phyloP scores from a whole-genome alignment of 2,888 invertebrate species.

The Cataglyphis cursor region DNA sequence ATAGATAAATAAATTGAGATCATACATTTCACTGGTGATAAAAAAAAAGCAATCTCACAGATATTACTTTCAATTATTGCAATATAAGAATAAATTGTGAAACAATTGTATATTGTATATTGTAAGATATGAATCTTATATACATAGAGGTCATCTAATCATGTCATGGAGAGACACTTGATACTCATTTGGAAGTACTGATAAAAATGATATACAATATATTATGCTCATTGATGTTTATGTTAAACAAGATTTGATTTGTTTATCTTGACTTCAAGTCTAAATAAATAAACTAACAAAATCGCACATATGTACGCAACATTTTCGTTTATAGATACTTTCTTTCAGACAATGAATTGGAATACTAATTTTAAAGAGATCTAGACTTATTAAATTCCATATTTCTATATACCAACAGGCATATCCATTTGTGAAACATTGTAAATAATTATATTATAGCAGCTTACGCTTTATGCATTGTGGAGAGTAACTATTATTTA shows the following conservation, averaged over 20 bases:
- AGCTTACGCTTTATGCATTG: conserved; percentile 57
- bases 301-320: conserved; percentile 32
- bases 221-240: conserved; percentile 27
- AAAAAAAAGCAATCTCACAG: not conserved
- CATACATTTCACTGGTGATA: conserved; percentile 4
- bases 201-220: conserved; percentile 40
- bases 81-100: conserved; percentile 15
- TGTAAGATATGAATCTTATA: conserved; percentile 33
- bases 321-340: not conserved
- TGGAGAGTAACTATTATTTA: conserved; percentile 62
- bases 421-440: conserved; percentile 57
- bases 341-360: conserved; percentile 1
- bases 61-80: conserved; percentile 18
- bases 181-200: conserved; percentile 46
- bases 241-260: conserved; percentile 8
- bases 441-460: conserved; percentile 56
- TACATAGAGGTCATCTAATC: conserved; percentile 38
- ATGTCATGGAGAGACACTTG: conserved; percentile 53
- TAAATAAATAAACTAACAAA: conserved; percentile 34
- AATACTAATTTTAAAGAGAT: conserved; percentile 27
- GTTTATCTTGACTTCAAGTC: not conserved
- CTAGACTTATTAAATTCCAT: conserved; percentile 49
- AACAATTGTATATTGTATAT: conserved; percentile 26
- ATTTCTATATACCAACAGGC: conserved; percentile 55
- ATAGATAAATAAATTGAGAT: conserved; percentile 43